Evolutionary conservation across 2,888 invertebrate genomes (phyloP).

Genomic region (Latrodectus hesperus): DNA sequence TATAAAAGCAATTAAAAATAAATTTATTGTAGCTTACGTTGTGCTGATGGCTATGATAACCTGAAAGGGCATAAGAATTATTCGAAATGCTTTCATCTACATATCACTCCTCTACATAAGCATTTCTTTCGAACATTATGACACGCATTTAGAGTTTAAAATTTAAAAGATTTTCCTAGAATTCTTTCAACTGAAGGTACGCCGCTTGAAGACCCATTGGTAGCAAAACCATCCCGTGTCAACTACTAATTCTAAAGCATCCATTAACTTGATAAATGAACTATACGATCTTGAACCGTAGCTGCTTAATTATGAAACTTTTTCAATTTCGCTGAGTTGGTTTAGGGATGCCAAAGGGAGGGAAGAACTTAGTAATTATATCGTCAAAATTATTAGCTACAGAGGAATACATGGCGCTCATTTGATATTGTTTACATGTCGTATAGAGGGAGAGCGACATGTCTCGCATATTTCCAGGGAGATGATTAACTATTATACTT

Average conservation of each 20-base stretch:
- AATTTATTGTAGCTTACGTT: too few relatives aligned
- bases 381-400: conserved; percentile 52
- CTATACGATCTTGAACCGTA: conserved; percentile 54
- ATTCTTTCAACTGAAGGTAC: too few relatives aligned
- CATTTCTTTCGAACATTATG: too few relatives aligned
- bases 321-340: conserved; percentile 38
- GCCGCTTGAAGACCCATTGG: too few relatives aligned
- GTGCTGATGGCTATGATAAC: too few relatives aligned
- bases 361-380: conserved; percentile 42
- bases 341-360: background rate
- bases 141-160: too few relatives aligned
- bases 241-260: conserved; percentile 58
- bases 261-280: conserved; percentile 64
- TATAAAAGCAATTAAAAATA: too few relatives aligned
- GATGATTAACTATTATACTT: too few relatives aligned
- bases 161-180: too few relatives aligned
- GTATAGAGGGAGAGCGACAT: background rate
- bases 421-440: conserved; percentile 16
- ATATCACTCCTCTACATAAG: too few relatives aligned
- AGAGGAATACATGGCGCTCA: conserved; percentile 42
- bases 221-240: conserved; percentile 9
- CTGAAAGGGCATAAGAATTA: too few relatives aligned
- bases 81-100: too few relatives aligned
- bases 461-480: conserved; percentile 35
- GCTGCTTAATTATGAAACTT: conserved; percentile 63